Conservation (phyloP, 1,140 invertebrate genomes). For the Sitophilus oryzae region DNA sequence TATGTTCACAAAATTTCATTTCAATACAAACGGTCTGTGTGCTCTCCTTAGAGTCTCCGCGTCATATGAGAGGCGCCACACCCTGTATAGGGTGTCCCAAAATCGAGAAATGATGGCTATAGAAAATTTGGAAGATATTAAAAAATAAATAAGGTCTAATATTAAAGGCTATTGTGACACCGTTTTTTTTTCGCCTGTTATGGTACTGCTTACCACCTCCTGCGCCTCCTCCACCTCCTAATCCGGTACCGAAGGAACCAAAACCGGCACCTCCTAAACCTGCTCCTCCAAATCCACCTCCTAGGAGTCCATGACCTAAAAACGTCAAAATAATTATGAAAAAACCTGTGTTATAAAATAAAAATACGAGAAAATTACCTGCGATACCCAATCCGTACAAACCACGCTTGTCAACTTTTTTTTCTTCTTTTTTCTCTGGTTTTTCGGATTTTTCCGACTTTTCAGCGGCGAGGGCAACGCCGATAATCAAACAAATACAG, state of each 20-base stretch:
- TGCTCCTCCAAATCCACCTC: slow-evolving; percentile 15
- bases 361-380: slow-evolving; percentile 10
- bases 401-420: slow-evolving; percentile 36
- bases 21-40: too few relatives aligned
- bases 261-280: slow-evolving; percentile 14
- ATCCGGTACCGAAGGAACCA: slow-evolving; percentile 13
- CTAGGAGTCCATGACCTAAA: slow-evolving; percentile 16
- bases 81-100: too few relatives aligned
- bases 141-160: too few relatives aligned
- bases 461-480: slow-evolving; percentile 25
- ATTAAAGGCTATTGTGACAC: too few relatives aligned
- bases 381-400: slow-evolving; percentile 34
- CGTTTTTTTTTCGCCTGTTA: too few relatives aligned
- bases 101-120: too few relatives aligned
- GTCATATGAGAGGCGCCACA: too few relatives aligned
- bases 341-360: background rate
- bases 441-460: slow-evolving; percentile 23
- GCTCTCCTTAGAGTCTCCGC: too few relatives aligned
- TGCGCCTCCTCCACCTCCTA: slow-evolving; percentile 2
- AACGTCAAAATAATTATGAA: background rate
- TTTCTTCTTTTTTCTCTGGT: slow-evolving; percentile 19
- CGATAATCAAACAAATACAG: slow-evolving; percentile 27
- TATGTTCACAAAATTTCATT: too few relatives aligned
- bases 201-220: background rate
- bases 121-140: too few relatives aligned